Evolutionary conservation across 2,113 vertebrate genomes (phyloP), one percentile per base, ranked within the genome.

Genomic region (Brachypteracias leptosomus): DNA sequence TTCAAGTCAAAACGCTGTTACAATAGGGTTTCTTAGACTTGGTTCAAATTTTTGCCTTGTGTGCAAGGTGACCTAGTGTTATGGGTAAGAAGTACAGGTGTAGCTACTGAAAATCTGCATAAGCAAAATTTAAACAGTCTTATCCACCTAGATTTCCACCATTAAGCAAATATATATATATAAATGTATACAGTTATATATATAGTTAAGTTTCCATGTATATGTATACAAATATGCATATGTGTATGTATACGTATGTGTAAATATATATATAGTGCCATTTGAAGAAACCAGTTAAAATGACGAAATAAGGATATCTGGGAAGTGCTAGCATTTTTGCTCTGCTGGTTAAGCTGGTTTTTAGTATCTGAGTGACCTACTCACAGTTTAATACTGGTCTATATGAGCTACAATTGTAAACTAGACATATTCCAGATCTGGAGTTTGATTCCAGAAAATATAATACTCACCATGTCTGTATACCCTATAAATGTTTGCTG

Each of bases 191-290:
- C 3, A 67, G 9, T 33, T 47, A 24, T 15, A 75, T 4, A 29
- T 3, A n/a, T 6, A 61, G 22, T 21, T 55, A 73, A 75, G 47
- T 26, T 29, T 44, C 2, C 17, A 5, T n/a, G 13, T 31, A 10
- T 10, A 10, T 40, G 7, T 36, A 33, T 35, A 44, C 3, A 47
- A 2, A 16, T 4, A 36, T 13, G 31, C 4, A 40, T 19, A 33
- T 13, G 13, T 46, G 5, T 15, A 2, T 24, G 5, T 13, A 13
- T 42, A 7, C 5, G 18, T 0, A 5, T 7, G 21, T 12, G 2
- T 35, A 28, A 11, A 19, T 21, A 29, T 20, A 47, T 8, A 29
- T 7, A 36, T 5, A 67, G 14, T 13, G 7, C 6, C 40, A 10
- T 58, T 59, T 59, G 44, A 87, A 63, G 16, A 70, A 9, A 54